These are phyloP conservation scores for Dipodomys spectabilis DNA, from an alignment of 2,113 vertebrate genomes.

Conservation along the genomic window DNA sequence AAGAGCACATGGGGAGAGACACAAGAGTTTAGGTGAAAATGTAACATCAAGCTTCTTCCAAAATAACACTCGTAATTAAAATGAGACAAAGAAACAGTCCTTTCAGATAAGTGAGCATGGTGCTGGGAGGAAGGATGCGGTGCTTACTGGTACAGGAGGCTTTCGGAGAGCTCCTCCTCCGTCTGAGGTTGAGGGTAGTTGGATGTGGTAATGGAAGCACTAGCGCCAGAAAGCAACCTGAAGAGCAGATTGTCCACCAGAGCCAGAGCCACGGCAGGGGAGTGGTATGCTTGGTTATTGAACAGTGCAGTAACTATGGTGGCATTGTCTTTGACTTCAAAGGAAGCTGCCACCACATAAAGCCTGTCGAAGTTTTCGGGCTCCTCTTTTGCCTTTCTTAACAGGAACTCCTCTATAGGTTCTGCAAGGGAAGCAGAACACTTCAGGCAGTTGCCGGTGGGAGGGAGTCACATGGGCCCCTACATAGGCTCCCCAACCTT, in stretches of 20 bases:
- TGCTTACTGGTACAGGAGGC: conserved; percentile 89
- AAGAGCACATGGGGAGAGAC: background rate
- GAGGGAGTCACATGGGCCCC: background rate
- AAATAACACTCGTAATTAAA: background rate
- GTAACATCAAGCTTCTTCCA: background rate
- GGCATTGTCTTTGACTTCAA: conserved; percentile 70
- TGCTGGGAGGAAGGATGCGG: background rate
- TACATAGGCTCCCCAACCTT: too few species aligned
- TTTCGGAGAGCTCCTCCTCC: fast-evolving
- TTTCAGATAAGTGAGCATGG: background rate
- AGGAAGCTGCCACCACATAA: conserved; percentile 90
- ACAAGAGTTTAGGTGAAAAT: background rate
- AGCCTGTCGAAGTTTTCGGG: conserved; percentile 91
- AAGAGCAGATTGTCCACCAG: conserved; percentile 93
- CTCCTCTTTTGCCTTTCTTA: conserved; percentile 86
- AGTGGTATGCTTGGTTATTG: conserved; percentile 95
- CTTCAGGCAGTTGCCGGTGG: background rate
- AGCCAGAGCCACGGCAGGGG: conserved; percentile 90
- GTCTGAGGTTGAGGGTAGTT: conserved; percentile 91
- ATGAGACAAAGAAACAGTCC: background rate
- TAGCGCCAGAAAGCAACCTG: conserved; percentile 88
- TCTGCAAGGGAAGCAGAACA: conserved; percentile 67
- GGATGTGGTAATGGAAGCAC: conserved; percentile 89
- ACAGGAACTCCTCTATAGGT: conserved; percentile 90
- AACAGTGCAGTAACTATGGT: conserved; percentile 90